These are phyloP conservation scores for Bolinopsis microptera DNA, from an alignment of 37 sponge, comb jelly and placozoan species.

Conservation along the genomic window DNA sequence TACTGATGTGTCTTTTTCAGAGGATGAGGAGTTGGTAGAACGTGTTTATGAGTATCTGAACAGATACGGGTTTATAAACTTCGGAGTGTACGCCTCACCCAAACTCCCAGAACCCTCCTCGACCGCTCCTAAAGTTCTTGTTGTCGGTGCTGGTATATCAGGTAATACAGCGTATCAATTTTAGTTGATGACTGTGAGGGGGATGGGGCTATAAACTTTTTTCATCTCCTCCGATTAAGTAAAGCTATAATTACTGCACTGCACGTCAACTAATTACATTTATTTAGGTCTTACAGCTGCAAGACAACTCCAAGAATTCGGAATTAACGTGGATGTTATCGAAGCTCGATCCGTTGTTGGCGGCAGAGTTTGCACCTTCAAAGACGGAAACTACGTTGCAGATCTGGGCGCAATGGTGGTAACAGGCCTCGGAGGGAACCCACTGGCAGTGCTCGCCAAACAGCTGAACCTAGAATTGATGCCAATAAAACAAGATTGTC, in stretches of 20 bases:
- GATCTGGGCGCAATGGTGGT: constrained; percentile 99
- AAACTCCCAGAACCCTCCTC: neutral
- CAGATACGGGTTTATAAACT: constrained; percentile 93
- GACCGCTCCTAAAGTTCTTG: constrained; percentile 77
- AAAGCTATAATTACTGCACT: too few relatives aligned
- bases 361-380: constrained; percentile 91
- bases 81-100: constrained; percentile 75
- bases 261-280: too few relatives aligned
- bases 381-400: constrained; percentile 77
- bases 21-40: constrained; percentile 76
- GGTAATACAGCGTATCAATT: constrained; percentile 74
- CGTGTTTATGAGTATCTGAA: constrained; percentile 86
- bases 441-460: constrained; percentile 83
- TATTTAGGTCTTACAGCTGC: constrained; percentile 93
- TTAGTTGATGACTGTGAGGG: too few relatives aligned
- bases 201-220: too few relatives aligned
- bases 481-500: constrained; percentile 89
- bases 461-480: constrained; percentile 85
- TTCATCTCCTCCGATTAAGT: too few relatives aligned
- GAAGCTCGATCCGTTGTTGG: constrained; percentile 93
- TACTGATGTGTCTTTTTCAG: too few relatives aligned
- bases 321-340: constrained; percentile 87
- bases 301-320: constrained; percentile 90
- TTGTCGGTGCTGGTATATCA: constrained; percentile 92
- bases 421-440: constrained; percentile 98